These are phyloP conservation scores for Caprella mutica DNA, from an alignment of 2,888 invertebrate genomes.

Conservation along the genomic window DNA sequence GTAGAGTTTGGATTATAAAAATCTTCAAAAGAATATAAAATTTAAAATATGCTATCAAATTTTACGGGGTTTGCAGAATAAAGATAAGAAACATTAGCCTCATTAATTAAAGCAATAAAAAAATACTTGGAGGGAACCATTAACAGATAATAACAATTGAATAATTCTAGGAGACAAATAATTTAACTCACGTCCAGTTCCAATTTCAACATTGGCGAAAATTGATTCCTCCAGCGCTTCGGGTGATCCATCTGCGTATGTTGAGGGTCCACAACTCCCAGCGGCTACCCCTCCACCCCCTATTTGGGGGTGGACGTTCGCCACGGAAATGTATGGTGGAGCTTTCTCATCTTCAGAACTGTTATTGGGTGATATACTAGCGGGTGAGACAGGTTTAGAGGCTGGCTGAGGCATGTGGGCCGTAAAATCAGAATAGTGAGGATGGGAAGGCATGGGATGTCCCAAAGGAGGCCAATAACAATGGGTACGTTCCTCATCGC, in stretches of 20 bases:
- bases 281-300: no score
- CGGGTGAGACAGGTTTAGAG: background rate
- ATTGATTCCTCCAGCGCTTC: slow-evolving; percentile 5
- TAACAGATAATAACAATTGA: no score
- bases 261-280: no score
- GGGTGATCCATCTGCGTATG: no score
- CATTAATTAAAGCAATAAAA: no score
- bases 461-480: slow-evolving; percentile 7
- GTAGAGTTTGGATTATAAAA: no score
- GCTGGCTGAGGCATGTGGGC: slow-evolving; percentile 4
- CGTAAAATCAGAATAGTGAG: background rate
- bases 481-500: slow-evolving; percentile 6
- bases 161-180: no score
- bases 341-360: slow-evolving; percentile 4
- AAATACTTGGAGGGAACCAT: no score
- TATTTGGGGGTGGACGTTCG: background rate
- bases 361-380: background rate
- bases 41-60: no score
- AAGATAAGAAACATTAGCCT: no score
- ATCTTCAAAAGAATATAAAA: no score
- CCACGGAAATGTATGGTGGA: slow-evolving; percentile 1
- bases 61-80: no score
- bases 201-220: slow-evolving; percentile 8
- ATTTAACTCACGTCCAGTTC: slow-evolving; percentile 1
- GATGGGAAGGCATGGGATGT: background rate